Percentiles rank a stretch among this genome's conserved stretches.
phyloP scores from a whole-genome alignment of 2,888 invertebrate genomes.

The Resseliella maxima region DNA sequence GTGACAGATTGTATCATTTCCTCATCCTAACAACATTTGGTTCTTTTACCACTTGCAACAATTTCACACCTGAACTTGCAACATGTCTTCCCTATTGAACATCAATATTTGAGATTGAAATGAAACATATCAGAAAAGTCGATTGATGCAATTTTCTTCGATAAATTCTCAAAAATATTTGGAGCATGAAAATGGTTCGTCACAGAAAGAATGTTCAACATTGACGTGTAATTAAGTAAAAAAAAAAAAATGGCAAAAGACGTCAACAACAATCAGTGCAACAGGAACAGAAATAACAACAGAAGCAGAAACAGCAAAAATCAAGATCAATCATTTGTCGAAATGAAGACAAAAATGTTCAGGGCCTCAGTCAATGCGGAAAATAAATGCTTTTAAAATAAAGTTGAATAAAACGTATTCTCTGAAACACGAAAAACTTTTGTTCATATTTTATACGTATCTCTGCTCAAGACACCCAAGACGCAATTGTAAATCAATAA shows the following conservation, averaged over 20 bases:
- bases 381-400: too few species aligned
- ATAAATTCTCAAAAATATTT: background rate
- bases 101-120: background rate
- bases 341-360: too few species aligned
- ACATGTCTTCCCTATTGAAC: background rate
- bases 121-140: too few species aligned
- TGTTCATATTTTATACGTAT: background rate
- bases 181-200: background rate
- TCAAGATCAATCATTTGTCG: too few species aligned
- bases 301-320: too few species aligned
- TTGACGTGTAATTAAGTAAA: background rate
- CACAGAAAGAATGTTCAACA: background rate
- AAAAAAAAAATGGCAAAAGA: background rate
- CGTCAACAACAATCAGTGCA: background rate
- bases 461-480: background rate
- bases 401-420: too few species aligned
- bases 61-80: background rate
- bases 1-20: too few species aligned
- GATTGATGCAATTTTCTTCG: background rate
- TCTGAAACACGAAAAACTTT: too few species aligned
- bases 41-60: background rate
- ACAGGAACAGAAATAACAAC: too few species aligned
- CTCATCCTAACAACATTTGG: background rate
- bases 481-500: background rate
- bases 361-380: too few species aligned